Evolutionary conservation across 2,888 invertebrate species (phyloP).

Genomic region (Acanthacorydalis orientalis): DNA sequence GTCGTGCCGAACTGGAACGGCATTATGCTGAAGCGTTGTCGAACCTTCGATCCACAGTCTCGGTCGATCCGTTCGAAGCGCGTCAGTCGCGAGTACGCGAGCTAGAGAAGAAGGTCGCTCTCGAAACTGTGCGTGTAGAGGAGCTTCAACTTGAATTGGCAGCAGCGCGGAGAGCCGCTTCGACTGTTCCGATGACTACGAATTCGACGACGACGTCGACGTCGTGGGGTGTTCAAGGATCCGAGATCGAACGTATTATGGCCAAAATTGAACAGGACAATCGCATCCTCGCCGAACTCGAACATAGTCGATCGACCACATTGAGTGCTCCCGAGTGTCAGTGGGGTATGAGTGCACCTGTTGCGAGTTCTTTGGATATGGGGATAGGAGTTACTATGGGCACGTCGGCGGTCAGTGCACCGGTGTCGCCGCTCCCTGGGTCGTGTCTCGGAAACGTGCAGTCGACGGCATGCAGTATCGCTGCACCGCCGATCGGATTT

Average conservation of each 20-base stretch:
- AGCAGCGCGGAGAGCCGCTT: slow-evolving; percentile 41
- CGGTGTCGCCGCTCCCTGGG: slow-evolving; percentile 4
- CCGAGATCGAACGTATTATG: slow-evolving; percentile 86
- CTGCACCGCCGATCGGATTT: neutral
- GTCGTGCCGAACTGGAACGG: slow-evolving; percentile 58
- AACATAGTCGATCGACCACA: slow-evolving; percentile 61
- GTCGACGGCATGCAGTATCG: neutral
- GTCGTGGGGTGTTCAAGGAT: slow-evolving; percentile 21
- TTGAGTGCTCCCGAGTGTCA: slow-evolving; percentile 28
- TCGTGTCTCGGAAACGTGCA: neutral
- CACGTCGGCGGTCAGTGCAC: slow-evolving; percentile 5
- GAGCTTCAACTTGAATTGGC: slow-evolving; percentile 80
- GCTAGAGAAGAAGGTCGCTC: slow-evolving; percentile 71
- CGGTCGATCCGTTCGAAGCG: slow-evolving; percentile 47
- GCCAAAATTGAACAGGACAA: slow-evolving; percentile 87
- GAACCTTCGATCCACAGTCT: slow-evolving; percentile 39
- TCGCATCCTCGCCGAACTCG: slow-evolving; percentile 76
- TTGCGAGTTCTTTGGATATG: slow-evolving; percentile 1
- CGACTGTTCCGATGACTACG: slow-evolving; percentile 20
- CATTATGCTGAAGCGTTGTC: slow-evolving; percentile 62
- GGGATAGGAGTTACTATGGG: neutral
- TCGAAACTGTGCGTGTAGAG: slow-evolving; percentile 46
- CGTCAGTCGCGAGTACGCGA: slow-evolving; percentile 73
- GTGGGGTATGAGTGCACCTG: slow-evolving; percentile 3
- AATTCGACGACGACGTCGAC: slow-evolving; percentile 15